These are phyloP conservation scores for Triplophysa yarkandensis DNA, from an alignment of 2,797 vertebrate genomes.

Conservation along the genomic window DNA sequence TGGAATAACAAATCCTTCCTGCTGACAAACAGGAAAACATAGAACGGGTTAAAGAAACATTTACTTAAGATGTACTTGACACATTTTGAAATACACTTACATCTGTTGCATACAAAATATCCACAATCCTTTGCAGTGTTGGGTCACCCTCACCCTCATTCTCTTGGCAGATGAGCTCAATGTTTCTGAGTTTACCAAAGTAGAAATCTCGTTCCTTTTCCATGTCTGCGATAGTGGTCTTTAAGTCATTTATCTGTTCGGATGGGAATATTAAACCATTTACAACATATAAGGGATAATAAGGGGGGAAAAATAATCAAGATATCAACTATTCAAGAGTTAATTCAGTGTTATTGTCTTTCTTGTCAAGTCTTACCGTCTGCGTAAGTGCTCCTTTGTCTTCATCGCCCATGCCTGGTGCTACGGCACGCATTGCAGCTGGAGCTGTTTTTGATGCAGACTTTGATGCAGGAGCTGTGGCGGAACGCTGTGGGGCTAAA, in stretches of 20 bases:
- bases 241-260: conserved; percentile 79
- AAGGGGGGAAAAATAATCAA: too few relatives aligned
- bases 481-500: conserved; percentile 77
- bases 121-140: conserved; percentile 84
- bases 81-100: conserved; percentile 68
- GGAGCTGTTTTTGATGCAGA: conserved; percentile 70
- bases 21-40: conserved; percentile 23
- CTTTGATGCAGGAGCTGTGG: conserved; percentile 58
- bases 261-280: neutral
- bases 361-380: conserved; percentile 69
- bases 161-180: conserved; percentile 87
- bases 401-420: conserved; percentile 70
- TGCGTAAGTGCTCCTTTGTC: conserved; percentile 80
- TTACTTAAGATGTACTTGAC: neutral
- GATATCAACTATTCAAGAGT: neutral
- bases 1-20: conserved; percentile 88
- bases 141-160: conserved; percentile 84
- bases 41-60: neutral
- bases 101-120: conserved; percentile 87
- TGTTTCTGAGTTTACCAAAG: conserved; percentile 85
- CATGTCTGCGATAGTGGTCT: conserved; percentile 80
- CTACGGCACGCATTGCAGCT: conserved; percentile 56
- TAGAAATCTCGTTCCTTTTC: conserved; percentile 91
- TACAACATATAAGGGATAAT: too few relatives aligned
- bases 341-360: neutral